A percentile compares a stretch with the other conserved stretches of the same genome.
phyloP scores from a whole-genome alignment of 1,140 invertebrate species.

The Drosophila teissieri region DNA sequence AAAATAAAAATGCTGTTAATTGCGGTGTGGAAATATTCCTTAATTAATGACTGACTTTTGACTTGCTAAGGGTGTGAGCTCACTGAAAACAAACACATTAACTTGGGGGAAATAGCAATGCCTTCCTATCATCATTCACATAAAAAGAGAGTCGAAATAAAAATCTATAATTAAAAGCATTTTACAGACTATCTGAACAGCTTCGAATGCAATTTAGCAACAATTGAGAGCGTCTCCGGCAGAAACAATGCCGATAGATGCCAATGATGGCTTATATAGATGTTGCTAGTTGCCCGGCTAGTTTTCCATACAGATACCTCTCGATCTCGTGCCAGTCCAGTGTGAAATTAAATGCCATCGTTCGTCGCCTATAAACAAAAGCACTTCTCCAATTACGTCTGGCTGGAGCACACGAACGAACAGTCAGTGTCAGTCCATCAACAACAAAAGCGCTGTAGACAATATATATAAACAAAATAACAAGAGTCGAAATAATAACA shows the following conservation, averaged over 20 bases:
- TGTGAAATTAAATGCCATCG: slow-evolving; percentile 41
- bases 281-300: not conserved
- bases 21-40: slow-evolving; percentile 44
- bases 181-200: not conserved
- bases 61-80: slow-evolving; percentile 10
- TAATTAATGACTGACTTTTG: slow-evolving; percentile 41
- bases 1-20: slow-evolving; percentile 34
- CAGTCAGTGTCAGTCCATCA: slow-evolving; percentile 5
- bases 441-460: slow-evolving; percentile 40
- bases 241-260: not conserved
- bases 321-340: slow-evolving; percentile 30
- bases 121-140: not conserved
- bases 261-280: slow-evolving; percentile 22
- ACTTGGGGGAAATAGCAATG: not conserved
- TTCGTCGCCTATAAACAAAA: slow-evolving; percentile 53
- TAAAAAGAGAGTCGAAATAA: too few species aligned
- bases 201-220: not conserved
- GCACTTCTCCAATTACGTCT: slow-evolving; percentile 39
- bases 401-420: slow-evolving; percentile 31
- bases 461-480: slow-evolving; percentile 41
- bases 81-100: slow-evolving; percentile 6
- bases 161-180: too few species aligned
- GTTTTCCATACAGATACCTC: slow-evolving; percentile 7
- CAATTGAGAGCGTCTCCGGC: not conserved
- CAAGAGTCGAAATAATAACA: slow-evolving; percentile 20